phyloP scores from a whole-genome alignment of 1,140 invertebrate genomes.

The Drosophila albomicans region DNA sequence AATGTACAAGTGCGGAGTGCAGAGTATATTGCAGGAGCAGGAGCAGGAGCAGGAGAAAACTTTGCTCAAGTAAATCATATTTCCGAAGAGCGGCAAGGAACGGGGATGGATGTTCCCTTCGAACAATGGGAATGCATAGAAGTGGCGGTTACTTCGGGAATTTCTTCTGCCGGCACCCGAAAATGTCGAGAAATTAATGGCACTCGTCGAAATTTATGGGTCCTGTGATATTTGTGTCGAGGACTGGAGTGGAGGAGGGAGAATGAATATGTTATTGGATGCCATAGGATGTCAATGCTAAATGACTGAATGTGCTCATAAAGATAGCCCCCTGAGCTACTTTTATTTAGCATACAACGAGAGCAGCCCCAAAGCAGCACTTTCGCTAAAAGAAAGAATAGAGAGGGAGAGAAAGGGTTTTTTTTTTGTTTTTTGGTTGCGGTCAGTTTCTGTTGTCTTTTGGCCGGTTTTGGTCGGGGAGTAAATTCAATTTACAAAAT shows the following conservation, averaged over 20 bases:
- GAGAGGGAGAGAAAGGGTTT: neutral
- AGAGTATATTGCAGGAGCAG: conserved; percentile 24
- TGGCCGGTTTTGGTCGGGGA: conserved; percentile 36
- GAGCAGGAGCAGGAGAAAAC: conserved; percentile 4
- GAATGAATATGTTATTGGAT: conserved; percentile 27
- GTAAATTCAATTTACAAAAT: conserved; percentile 77
- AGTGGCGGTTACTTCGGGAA: conserved; percentile 9
- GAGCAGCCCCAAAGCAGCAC: neutral
- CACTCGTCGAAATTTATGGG: conserved; percentile 73
- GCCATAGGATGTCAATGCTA: conserved; percentile 35
- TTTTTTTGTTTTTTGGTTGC: neutral
- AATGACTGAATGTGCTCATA: conserved; percentile 10
- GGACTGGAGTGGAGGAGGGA: neutral
- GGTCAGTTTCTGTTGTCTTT: conserved; percentile 26
- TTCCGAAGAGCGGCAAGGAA: neutral
- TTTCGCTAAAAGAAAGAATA: neutral
- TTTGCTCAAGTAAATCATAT: conserved; percentile 71
- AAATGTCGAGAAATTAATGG: conserved; percentile 81
- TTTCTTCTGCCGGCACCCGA: conserved; percentile 28
- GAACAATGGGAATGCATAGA: conserved; percentile 44
- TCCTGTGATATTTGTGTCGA: conserved; percentile 61
- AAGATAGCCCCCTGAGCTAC: neutral
- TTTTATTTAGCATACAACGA: neutral
- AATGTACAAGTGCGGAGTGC: conserved; percentile 56
- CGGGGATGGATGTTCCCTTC: no score